Evolutionary conservation across 2,888 invertebrate genomes (phyloP), one percentile per base, ranked within the genome.

Genomic region (Iphiclides podalirius): DNA sequence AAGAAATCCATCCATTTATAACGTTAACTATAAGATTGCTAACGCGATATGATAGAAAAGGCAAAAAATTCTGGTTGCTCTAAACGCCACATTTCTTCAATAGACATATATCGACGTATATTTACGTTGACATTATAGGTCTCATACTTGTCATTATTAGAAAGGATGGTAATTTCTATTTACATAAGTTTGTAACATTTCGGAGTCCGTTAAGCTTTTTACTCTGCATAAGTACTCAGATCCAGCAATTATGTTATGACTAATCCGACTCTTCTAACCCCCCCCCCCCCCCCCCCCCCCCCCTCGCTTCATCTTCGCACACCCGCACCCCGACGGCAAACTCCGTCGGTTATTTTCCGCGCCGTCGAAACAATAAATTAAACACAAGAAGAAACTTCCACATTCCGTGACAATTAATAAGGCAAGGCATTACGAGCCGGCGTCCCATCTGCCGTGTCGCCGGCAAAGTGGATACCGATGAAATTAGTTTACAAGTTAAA

Each of bases 401-500:
- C 77, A 76, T 77, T 75, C 70, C 72, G 66, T 66, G 70, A 71
- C 70, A 81, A 72, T 81, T 82, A 81, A 85, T 83, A 79, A 81
- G 82, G 76, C 73, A 72, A n/a, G 26, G 75, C 81, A 82, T 84
- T 78, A 70, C 67, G 73, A 77, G 67, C 77, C 74, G 2, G 79
- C 75, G 76, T 74, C 79, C 80, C 83, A 80, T 81, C 82, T 84
- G 84, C 73, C 70, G 67, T 72, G 68, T 58, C 67, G 66, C 68
- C 72, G 80, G 79, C 83, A 79, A 81, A 85, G 81, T 84, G 78
- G 81, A 83, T 79, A 81, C 81, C 79, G 76, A 81, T 80, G 76
- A 79, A 83, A 86, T 84, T 83, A 82, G 75, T 84, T 76, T 62
- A 63, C 69, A 79, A 83, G 75, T 84, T 83, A 82, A 82, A 82